Evolutionary conservation across 2,113 vertebrate genomes (phyloP), one percentile per base, ranked within the genome.

Genomic region (Carettochelys insculpta): DNA sequence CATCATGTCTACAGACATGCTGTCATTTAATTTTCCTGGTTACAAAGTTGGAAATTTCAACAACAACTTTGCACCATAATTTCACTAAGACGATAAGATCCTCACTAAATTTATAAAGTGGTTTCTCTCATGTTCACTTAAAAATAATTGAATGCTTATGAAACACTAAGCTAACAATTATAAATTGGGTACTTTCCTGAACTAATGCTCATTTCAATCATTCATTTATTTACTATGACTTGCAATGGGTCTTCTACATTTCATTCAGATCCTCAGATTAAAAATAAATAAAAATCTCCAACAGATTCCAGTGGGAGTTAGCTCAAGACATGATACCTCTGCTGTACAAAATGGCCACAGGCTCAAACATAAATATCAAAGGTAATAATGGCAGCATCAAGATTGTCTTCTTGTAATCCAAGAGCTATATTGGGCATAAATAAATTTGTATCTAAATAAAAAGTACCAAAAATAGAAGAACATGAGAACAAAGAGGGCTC

Each of bases 11-110:
- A 78, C 27, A 65, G 43, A 19, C 48, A 89, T 80, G 5, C 45
- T 68, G 9, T 86, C 17, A 41, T 56, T 86, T 77, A 45, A n/a
- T 25, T 58, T 82, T 41, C 47, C 85, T 48, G 45, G 76, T 71
- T n/a, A 45, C 80, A 85, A 88, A 83, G 38, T 38, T 31, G 86
- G 51, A 90, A 84, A 47, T 90, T 83, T 48, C 83, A 89, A 27
- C 8, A 80, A 43, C 16, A 5, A 87, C 11, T 91, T 85, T 78
- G 53, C 51, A 76, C 1, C 24, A 80, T 22, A 61, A 48, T 78
- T 88, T 85, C 54, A 45, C 22, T 75, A 48, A 1, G 3, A 34
- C n/a, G 38, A 24, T 34, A 71, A 11, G 0, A 38, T 0, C 48
- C 71, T 53, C 73, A 16, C n/a, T 19, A 65, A 34, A 65, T 19